phyloP scores from a whole-genome alignment of 2,113 vertebrate species.

The Erpornis zantholeuca region DNA sequence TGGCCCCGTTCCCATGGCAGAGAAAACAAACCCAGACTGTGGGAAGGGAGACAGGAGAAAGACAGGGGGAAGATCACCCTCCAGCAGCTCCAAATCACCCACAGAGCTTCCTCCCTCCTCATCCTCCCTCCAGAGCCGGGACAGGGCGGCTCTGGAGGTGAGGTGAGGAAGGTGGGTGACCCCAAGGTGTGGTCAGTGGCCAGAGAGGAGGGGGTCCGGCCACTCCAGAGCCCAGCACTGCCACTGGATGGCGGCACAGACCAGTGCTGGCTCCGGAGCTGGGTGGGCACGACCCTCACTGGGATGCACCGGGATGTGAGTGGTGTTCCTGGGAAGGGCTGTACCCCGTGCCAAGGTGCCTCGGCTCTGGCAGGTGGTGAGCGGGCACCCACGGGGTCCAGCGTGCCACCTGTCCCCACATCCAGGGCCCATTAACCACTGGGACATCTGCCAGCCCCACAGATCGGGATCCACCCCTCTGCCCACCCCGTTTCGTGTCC shows the following conservation, averaged over 20 bases:
- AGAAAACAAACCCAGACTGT: neutral
- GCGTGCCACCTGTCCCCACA: neutral
- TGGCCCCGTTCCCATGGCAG: neutral
- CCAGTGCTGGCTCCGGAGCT: neutral
- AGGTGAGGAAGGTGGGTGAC: neutral
- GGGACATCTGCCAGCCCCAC: neutral
- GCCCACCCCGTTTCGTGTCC: neutral
- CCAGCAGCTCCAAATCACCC: neutral
- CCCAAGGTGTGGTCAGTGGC: neutral
- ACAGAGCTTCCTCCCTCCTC: neutral
- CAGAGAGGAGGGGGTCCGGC: accelerated
- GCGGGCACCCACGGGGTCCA: neutral
- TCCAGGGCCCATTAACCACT: accelerated
- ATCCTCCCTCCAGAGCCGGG: neutral
- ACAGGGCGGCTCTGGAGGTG: neutral
- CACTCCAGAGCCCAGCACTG: neutral
- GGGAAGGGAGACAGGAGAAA: neutral
- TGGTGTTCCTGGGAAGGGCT: neutral
- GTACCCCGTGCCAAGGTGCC: neutral
- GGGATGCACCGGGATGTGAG: accelerated
- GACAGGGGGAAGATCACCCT: neutral
- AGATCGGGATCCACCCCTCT: neutral
- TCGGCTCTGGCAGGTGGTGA: neutral
- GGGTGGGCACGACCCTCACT: neutral
- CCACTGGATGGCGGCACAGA: conserved; percentile 73